These are phyloP conservation scores for Colius striatus DNA, from an alignment of 2,113 vertebrate genomes.

Conservation along the genomic window DNA sequence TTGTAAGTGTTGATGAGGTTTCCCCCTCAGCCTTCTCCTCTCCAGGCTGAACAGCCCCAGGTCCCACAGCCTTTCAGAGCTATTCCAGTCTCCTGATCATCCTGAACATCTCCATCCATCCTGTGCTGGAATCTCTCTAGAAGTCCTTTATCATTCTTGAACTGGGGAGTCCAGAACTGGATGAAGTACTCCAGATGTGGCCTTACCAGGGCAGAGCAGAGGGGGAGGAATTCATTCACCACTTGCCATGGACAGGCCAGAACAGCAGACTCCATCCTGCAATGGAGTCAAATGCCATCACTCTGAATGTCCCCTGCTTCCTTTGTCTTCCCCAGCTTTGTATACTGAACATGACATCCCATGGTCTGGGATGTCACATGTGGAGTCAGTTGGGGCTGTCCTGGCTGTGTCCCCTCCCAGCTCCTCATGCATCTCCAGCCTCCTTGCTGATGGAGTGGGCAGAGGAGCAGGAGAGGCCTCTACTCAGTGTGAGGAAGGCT, in stretches of 20 bases:
- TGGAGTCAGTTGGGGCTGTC: neutral
- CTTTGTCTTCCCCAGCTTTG: neutral
- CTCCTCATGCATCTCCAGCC: neutral
- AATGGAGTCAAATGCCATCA: neutral
- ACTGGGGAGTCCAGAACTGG: too few species aligned
- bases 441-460: neutral
- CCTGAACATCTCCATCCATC: too few species aligned
- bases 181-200: too few species aligned
- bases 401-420: neutral
- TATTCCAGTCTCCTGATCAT: too few species aligned
- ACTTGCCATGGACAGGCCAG: neutral
- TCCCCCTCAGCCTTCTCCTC: too few species aligned
- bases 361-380: neutral
- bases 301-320: neutral
- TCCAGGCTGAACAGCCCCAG: too few species aligned
- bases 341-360: neutral
- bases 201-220: too few species aligned
- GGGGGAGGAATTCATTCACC: neutral
- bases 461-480: neutral
- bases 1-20: too few species aligned
- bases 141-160: too few species aligned
- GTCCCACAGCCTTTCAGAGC: too few species aligned
- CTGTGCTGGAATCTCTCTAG: too few species aligned
- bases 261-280: neutral
- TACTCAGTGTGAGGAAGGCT: neutral